phyloP scores from a whole-genome alignment of 2,797 vertebrate species.

The Aplochiton taeniatus region DNA sequence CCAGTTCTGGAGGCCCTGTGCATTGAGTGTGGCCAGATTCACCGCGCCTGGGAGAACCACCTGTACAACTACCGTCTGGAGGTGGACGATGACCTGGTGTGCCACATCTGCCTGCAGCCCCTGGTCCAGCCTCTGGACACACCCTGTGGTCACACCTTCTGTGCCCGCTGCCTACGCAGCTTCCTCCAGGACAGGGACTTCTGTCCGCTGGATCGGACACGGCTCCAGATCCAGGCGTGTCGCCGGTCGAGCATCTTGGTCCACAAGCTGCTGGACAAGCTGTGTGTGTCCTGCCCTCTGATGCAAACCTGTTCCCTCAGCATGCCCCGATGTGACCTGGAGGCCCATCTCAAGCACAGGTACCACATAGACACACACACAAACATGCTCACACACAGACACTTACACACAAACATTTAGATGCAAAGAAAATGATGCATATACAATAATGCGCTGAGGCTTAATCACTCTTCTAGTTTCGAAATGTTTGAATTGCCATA shows the following conservation, averaged over 20 bases:
- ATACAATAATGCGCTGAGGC: too few relatives aligned
- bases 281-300: constrained; percentile 88
- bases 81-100: constrained; percentile 96
- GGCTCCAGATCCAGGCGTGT: constrained; percentile 92
- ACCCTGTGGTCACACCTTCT: constrained; percentile 97
- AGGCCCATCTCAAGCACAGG: constrained; percentile 98
- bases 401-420: not conserved
- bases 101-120: constrained; percentile 98
- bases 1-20: constrained; percentile 86
- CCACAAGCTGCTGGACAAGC: constrained; percentile 97
- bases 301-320: constrained; percentile 84
- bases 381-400: constrained; percentile 5
- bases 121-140: constrained; percentile 95
- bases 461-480: too few relatives aligned
- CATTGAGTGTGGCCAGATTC: constrained; percentile 94
- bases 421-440: too few relatives aligned
- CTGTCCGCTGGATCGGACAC: constrained; percentile 92
- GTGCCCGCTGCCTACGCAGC: constrained; percentile 94
- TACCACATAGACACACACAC: constrained; percentile 54
- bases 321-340: constrained; percentile 96
- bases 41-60: constrained; percentile 94
- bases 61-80: constrained; percentile 97
- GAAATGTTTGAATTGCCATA: too few relatives aligned
- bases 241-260: constrained; percentile 97
- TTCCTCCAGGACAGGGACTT: constrained; percentile 97